Percentiles rank a stretch among this genome's conserved stretches.
phyloP scores from a whole-genome alignment of 2,113 vertebrate genomes.

The Tetrao urogallus region DNA sequence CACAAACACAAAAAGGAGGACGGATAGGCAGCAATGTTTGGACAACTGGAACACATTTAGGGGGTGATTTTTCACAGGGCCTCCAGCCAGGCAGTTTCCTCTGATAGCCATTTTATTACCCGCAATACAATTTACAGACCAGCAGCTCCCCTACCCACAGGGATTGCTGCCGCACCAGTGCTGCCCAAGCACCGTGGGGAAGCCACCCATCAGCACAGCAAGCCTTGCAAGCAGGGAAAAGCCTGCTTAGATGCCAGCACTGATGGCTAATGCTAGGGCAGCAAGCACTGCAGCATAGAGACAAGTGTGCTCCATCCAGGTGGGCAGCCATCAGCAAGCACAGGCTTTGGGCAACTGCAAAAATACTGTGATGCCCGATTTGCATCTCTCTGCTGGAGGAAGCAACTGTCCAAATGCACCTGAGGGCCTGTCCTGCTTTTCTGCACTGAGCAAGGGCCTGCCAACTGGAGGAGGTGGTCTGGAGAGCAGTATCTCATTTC shows the following conservation, averaged over 20 bases:
- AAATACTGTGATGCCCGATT: accelerated
- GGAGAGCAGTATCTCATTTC: background rate
- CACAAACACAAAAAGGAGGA: background rate
- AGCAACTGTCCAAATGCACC: background rate
- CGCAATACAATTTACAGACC: conserved; percentile 47
- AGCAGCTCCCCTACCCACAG: background rate
- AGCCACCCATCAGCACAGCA: background rate
- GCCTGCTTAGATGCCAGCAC: background rate
- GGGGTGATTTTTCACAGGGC: conserved; percentile 65
- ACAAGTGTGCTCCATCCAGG: background rate
- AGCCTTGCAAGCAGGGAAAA: background rate
- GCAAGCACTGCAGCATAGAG: background rate
- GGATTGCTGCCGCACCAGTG: background rate
- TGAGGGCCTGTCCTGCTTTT: background rate
- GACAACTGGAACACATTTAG: conserved; percentile 85
- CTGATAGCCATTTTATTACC: conserved; percentile 43
- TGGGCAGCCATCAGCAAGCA: background rate
- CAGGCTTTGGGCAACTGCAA: background rate
- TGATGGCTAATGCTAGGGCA: background rate
- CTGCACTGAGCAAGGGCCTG: background rate
- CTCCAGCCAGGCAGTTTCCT: conserved; percentile 69
- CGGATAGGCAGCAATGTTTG: conserved; percentile 76
- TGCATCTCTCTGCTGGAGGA: background rate
- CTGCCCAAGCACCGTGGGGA: background rate
- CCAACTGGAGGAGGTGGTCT: background rate